Conservation (phyloP, 1,140 invertebrate species). For the Pachyrhynchus sulphureomaculatus region DNA sequence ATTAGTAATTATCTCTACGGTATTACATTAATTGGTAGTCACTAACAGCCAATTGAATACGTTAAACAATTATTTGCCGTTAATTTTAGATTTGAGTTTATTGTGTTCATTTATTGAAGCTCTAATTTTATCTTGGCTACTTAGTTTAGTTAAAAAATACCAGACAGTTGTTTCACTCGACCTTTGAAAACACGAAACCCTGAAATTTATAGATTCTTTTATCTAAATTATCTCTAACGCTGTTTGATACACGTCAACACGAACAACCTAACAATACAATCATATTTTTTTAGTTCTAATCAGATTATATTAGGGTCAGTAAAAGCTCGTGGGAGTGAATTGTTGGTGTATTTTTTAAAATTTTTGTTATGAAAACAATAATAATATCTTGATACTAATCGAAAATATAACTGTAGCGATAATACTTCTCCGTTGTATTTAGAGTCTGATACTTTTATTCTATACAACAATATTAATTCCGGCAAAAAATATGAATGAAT, state of each 20-base stretch:
- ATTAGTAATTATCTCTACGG: no score
- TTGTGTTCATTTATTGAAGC: no score
- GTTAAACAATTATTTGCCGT: no score
- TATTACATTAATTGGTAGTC: no score
- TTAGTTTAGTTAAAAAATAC: no score
- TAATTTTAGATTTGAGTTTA: no score
- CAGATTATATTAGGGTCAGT: constrained; percentile 29
- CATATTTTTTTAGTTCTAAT: constrained; percentile 17
- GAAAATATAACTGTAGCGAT: constrained; percentile 13
- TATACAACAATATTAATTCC: neutral
- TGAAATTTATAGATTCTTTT: constrained; percentile 1
- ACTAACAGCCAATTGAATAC: no score
- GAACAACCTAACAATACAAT: constrained; percentile 11
- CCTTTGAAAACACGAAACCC: no score
- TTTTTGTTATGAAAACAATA: neutral
- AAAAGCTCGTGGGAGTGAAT: constrained; percentile 24
- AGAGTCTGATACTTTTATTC: constrained; percentile 4
- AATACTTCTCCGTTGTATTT: neutral
- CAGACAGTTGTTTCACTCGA: no score
- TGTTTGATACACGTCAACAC: constrained; percentile 21
- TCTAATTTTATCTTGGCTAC: no score
- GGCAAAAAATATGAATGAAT: neutral
- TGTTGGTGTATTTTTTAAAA: constrained; percentile 1
- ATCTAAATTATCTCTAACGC: constrained; percentile 1
- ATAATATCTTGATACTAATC: constrained; percentile 3